Base-by-base conservation (phyloP, 2,113 vertebrate genomes). In the Craseonycteris thonglongyai region DNA sequence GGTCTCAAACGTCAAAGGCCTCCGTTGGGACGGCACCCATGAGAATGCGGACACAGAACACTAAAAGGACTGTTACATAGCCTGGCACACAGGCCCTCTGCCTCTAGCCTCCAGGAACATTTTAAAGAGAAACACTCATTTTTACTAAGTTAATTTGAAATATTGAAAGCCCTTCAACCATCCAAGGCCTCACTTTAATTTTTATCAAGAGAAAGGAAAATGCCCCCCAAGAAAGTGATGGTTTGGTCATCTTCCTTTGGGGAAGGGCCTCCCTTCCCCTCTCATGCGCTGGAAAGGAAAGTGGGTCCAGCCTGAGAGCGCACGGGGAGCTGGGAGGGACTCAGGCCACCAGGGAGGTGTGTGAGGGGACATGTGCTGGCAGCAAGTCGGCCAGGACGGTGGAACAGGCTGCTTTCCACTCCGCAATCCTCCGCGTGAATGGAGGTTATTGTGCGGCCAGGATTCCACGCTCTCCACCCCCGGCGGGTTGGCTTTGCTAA, bases 391-490 rank as follows among this genome's bases (percentile, higher is more conserved):
- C 82, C 11, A 0, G 90, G 71, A 59, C 26, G 74, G 74, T 30
- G 6, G 19, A 13, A 63, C 51, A 40, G 94, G 87, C 95, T 30
- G 13, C 92, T 81, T 78, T 84, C 94, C 87, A 54, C 38, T 49
- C 84, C 22, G 1, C 79, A 89, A 71, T 45, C 54, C 71, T 89
- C 59, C 1, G 56, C 7, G 66, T 96, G 96, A 95, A 96, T 84
- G 88, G 96, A 51, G 74, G 89, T 66, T 42, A 94, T 94, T 91
- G 96, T 97, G 87, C 3, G 1, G 51, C 76, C 4, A 19, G 95
- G 93, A 94, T 80, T 94, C 96, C 93, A 74, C 0, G 33, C 75
- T 83, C 59, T 30, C 63, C 71, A 19, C 71, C 89, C 94, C 91
- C 49, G 40, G 95, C 2, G 75, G 83, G 86, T 30, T 80, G 95